Evolutionary conservation across 2,797 vertebrate species (phyloP), one percentile per base, ranked within the genome.

Genomic region (Tamandua tetradactyla): DNA sequence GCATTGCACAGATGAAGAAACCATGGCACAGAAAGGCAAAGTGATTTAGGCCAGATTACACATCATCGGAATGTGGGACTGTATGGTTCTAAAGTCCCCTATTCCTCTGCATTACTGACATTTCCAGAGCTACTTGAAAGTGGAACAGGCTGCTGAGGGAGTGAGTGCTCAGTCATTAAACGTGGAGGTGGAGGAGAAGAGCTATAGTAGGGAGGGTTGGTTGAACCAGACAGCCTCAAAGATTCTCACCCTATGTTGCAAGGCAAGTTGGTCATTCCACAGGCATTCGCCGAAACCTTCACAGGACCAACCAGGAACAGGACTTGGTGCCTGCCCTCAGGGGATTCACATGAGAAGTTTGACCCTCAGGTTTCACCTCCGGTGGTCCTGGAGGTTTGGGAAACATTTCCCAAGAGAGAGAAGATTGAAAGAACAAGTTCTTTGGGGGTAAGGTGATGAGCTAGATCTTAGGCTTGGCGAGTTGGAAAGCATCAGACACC

Each of bases 101-200:
- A 0, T n/a, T 32, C 49, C 59, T 79, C 78, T 4, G 47, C 59
- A 9, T 27, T 11, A 5, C 6, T 3, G 42, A 40, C 69, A 10
- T 93, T 85, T 90, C 52, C 57, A 80, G 93, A 93, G 32, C 35
- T 71, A 27, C 47, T 10, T 80, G 82, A 68, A 62, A 61, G n/a
- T 44, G 6, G 80, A 88, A 47, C 35, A 40, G 82, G 32, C 52
- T 52, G 6, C 27, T 40, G n/a, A 37, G 35, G 74, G 44, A 72
- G 49, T 8, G 20, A 89, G 57, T 42, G 9, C 23, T 32, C 17
- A 66, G 35, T 37, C 25, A 13, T 1, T 35, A 59, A 85, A 30
- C 47, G 0, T 68, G 59, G 1, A 8, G n/a, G 8, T 40, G 1
- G 20, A 35, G 9, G 42, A 25, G 20, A 22, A 20, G 9, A 49